These are phyloP conservation scores for Petrocephalus sullivani DNA, from an alignment of 2,797 vertebrate genomes.

Conservation along the genomic window DNA sequence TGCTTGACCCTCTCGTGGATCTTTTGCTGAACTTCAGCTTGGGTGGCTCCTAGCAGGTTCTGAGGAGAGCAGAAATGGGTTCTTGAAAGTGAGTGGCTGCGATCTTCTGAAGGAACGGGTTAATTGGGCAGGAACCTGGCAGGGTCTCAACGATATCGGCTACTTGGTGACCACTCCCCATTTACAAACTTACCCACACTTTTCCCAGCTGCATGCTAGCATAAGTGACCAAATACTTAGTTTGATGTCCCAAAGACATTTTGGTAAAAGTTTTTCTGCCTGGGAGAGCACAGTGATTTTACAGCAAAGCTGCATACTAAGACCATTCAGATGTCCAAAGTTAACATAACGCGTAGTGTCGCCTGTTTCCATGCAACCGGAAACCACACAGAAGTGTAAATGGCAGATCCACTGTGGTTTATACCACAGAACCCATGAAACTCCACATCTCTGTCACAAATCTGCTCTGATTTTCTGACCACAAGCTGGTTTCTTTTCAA, in stretches of 20 bases:
- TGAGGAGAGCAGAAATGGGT: conserved; percentile 21
- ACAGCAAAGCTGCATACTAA: neutral
- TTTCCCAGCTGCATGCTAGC: neutral
- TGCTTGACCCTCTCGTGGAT: conserved; percentile 73
- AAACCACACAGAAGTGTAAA: neutral
- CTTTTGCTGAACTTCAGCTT: conserved; percentile 73
- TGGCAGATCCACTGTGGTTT: neutral
- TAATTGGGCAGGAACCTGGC: neutral
- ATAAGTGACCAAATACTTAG: neutral
- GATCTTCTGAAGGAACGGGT: neutral
- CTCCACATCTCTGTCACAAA: neutral
- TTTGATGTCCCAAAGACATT: neutral
- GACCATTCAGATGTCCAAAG: neutral
- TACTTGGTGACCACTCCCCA: neutral
- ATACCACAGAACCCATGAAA: neutral
- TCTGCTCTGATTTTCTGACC: neutral
- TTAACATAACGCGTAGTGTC: neutral
- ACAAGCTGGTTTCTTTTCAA: neutral
- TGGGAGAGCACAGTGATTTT: neutral
- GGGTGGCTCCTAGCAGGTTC: conserved; percentile 71
- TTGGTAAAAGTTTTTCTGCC: neutral
- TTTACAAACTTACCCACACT: neutral
- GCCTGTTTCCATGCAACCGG: neutral
- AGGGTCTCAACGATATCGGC: neutral
- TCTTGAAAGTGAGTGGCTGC: neutral